Base-by-base conservation (phyloP, 2,113 vertebrate species). In the Cisticola juncidis region DNA sequence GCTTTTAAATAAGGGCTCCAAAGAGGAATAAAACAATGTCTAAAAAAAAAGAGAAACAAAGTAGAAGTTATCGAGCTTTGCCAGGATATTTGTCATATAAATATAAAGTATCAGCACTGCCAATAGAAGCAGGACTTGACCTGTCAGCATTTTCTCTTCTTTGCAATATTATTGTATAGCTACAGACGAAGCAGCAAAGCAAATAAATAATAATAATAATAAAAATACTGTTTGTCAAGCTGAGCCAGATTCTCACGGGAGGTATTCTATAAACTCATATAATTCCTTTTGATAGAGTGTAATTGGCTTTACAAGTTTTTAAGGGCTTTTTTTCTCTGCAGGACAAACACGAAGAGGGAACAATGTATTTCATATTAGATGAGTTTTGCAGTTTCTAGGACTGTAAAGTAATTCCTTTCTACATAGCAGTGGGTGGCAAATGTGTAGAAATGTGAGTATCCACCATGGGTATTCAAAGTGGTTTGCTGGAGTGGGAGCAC, bases 121-220 rank as follows among this genome's bases (percentile, higher is more conserved):
- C 97, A 97, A 86, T 87, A 91, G 95, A 97, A 97, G 92, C 95
- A 97, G 93, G 97, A 97, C 42, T 70, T 80, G 96, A 97, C 81
- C 94, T 96, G 95, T 97, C 97, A 97, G 95, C 96, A 92, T 95
- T 97, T 98, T 97, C 76, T 90, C 80, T 95, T 76, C 54, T 81
- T 92, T 83, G 90, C 12, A 84, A 44, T 96, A 85, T 90, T 94
- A 91, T 90, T 92, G 92, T 77, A 82, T 90, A 97, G 92, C 88
- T 92, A 86, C 91, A 95, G 91, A 92, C 73, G 80, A 96, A 93
- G 84, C 80, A 94, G 79, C 80, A 96, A 96, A 97, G 71, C 80
- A 93, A 97, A 90, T 88, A 93, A 90, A 95, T 94, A 94, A 95
- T 91, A 95, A 95, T 91, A 95, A 58, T 62, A 82, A 96, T 82